phyloP scores from a whole-genome alignment of 1,140 invertebrate genomes.

The Calliopsis andreniformis region DNA sequence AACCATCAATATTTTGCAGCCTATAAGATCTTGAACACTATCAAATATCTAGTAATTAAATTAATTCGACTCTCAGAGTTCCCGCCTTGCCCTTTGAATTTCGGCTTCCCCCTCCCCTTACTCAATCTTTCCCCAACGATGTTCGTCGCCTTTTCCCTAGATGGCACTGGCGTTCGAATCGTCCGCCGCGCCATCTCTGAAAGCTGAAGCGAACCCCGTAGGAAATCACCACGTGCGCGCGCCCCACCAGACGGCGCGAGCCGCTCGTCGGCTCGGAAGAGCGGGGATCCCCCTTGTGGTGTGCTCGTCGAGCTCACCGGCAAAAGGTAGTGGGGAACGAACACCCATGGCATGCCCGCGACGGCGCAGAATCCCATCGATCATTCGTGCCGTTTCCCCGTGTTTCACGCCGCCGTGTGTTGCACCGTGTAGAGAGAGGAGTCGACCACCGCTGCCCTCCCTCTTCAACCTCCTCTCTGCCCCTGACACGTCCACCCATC shows the following conservation, averaged over 20 bases:
- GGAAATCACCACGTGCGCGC: constrained; percentile 72
- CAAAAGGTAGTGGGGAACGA: constrained; percentile 60
- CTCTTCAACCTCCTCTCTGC: constrained; percentile 57
- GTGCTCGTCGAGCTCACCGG: constrained; percentile 42
- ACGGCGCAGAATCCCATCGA: constrained; percentile 82
- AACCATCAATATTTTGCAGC: too few species aligned
- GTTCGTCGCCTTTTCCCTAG: constrained; percentile 56
- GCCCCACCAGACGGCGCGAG: constrained; percentile 61
- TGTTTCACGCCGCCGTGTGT: constrained; percentile 78
- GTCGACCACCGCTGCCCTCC: constrained; percentile 52
- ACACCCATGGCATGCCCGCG: constrained; percentile 68
- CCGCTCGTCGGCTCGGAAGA: constrained; percentile 27
- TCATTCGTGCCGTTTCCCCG: constrained; percentile 78
- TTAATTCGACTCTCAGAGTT: not conserved
- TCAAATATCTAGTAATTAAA: not conserved
- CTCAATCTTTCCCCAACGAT: constrained; percentile 36
- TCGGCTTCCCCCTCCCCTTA: not conserved
- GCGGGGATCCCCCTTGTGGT: constrained; percentile 23
- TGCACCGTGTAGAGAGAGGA: constrained; percentile 67
- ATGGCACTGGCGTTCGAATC: constrained; percentile 60
- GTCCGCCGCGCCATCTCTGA: constrained; percentile 68
- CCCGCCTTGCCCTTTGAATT: constrained; percentile 3
- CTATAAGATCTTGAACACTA: too few species aligned
- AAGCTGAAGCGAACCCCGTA: constrained; percentile 55
- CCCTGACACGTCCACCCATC: constrained; percentile 63